These are phyloP conservation scores for Protonibea diacanthus DNA, from an alignment of 2,797 vertebrate species.

Conservation along the genomic window DNA sequence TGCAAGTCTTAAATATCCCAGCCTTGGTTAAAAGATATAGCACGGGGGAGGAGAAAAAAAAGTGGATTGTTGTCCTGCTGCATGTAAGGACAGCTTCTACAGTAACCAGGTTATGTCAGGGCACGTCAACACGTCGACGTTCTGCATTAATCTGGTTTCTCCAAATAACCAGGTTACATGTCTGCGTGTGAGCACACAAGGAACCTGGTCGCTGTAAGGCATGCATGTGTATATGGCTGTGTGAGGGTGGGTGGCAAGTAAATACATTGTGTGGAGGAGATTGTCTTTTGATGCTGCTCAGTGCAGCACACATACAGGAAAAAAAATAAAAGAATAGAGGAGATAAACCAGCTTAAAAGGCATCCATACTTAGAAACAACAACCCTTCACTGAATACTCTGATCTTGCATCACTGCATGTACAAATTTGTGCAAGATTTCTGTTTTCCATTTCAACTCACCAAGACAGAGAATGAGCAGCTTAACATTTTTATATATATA, in stretches of 20 bases:
- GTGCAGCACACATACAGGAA: constrained; percentile 12
- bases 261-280: constrained; percentile 52
- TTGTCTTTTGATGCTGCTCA: constrained; percentile 45
- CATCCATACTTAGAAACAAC: not conserved
- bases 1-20: not conserved
- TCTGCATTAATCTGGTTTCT: constrained; percentile 31
- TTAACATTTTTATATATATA: not conserved
- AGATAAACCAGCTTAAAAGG: not conserved
- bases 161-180: constrained; percentile 45
- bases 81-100: constrained; percentile 9
- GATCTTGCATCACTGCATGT: not conserved
- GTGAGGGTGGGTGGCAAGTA: constrained; percentile 57
- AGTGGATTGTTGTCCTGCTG: not conserved
- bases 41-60: not conserved
- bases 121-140: constrained; percentile 20
- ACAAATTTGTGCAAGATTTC: not conserved
- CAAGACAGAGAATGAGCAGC: not conserved
- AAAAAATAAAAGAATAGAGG: constrained; percentile 7
- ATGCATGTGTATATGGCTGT: constrained; percentile 46
- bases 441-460: not conserved
- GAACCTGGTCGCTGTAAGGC: constrained; percentile 36
- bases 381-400: not conserved
- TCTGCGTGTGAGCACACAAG: constrained; percentile 43
- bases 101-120: constrained; percentile 18
- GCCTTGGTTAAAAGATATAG: not conserved